Conservation (phyloP, 2,888 invertebrate genomes). For the Tipula vernalis region DNA sequence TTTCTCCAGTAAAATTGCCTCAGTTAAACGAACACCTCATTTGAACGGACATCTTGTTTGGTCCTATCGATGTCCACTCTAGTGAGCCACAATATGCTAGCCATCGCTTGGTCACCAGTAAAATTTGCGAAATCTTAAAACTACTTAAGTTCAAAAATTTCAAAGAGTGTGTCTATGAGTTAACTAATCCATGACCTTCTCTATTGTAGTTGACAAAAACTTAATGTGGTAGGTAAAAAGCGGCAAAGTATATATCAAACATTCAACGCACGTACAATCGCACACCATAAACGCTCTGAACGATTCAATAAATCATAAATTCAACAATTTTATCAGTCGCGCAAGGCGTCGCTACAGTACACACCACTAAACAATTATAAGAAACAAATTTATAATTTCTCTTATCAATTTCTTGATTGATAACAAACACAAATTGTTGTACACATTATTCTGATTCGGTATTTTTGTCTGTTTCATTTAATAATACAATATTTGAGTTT, state of each 20-base stretch:
- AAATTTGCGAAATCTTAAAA: too few species aligned
- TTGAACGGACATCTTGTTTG: too few species aligned
- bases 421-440: not conserved
- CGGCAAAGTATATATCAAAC: not conserved
- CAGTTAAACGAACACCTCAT: too few species aligned
- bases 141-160: too few species aligned
- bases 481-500: not conserved
- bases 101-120: too few species aligned
- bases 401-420: not conserved
- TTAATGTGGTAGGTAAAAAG: not conserved
- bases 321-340: not conserved
- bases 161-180: not conserved
- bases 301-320: not conserved
- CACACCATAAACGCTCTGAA: not conserved
- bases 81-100: too few species aligned
- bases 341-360: not conserved
- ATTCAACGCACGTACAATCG: not conserved
- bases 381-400: not conserved
- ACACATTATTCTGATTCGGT: not conserved
- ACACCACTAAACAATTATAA: not conserved
- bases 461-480: not conserved
- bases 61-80: too few species aligned
- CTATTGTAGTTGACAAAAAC: too few species aligned
- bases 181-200: not conserved
- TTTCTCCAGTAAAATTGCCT: too few species aligned